A percentile compares a stretch with the other conserved stretches of the same genome.
Evolutionary conservation across 2,888 invertebrate species (phyloP).

Genomic region (Cremastobaeus sp.): DNA sequence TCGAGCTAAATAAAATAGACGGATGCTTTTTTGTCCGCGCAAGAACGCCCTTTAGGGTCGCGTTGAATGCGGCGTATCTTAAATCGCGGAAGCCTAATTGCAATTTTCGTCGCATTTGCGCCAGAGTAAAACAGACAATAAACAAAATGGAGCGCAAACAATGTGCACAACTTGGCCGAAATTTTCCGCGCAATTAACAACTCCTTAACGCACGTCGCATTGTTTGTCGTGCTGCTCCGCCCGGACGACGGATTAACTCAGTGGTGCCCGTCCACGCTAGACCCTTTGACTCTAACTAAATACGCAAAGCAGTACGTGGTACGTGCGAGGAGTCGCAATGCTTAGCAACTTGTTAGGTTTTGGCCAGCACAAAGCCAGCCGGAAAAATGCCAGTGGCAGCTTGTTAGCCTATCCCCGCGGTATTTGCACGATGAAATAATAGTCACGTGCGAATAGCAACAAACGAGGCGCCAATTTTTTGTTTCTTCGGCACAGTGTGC

Average conservation of each 20-base stretch:
- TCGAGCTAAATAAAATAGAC: not conserved
- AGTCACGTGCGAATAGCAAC: conserved; percentile 54
- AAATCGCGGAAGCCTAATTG: too few species aligned
- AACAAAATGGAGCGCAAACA: conserved; percentile 41
- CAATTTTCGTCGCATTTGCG: not conserved
- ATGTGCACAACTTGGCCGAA: conserved; percentile 26
- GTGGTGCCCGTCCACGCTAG: conserved; percentile 17
- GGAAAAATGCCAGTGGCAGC: conserved; percentile 57
- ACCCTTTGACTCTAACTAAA: conserved; percentile 48
- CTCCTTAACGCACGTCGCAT: conserved; percentile 47
- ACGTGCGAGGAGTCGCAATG: conserved; percentile 57
- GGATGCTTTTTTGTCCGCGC: not conserved
- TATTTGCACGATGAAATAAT: conserved; percentile 48
- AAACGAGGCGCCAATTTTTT: conserved; percentile 50
- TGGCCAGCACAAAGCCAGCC: conserved; percentile 45
- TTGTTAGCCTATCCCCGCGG: conserved; percentile 49
- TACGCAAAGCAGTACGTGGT: conserved; percentile 48
- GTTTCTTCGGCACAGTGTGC: conserved; percentile 23
- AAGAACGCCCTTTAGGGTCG: too few species aligned
- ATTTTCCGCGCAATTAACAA: conserved; percentile 56
- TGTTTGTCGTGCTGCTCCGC: conserved; percentile 36
- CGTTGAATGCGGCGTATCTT: too few species aligned
- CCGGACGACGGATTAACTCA: conserved; percentile 48
- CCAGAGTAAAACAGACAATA: conserved; percentile 1
- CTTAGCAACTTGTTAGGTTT: conserved; percentile 44